phyloP scores from a whole-genome alignment of 1,140 invertebrate genomes.

The Asobara japonica region DNA sequence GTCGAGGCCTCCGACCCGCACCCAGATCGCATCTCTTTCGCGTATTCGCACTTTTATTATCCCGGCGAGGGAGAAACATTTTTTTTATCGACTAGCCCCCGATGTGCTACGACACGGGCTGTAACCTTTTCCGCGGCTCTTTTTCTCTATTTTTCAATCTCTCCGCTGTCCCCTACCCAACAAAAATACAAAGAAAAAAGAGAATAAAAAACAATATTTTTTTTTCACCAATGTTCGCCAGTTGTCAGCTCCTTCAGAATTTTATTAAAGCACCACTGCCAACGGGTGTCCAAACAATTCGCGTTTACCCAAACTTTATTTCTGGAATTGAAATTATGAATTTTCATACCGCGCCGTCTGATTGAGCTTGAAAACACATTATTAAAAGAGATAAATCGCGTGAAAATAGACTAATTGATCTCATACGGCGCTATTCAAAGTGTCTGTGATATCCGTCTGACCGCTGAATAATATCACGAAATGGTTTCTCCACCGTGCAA shows the following conservation, averaged over 20 bases:
- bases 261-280: neutral
- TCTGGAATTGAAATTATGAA: neutral
- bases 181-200: neutral
- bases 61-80: constrained; percentile 43
- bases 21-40: constrained; percentile 3
- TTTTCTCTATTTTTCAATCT: neutral
- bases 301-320: neutral
- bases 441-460: neutral
- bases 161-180: neutral
- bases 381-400: neutral
- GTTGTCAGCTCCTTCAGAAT: neutral
- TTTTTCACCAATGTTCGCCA: neutral
- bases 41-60: constrained; percentile 39
- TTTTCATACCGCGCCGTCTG: neutral
- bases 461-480: neutral
- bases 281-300: neutral
- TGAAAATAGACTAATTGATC: constrained; percentile 6
- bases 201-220: neutral
- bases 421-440: neutral
- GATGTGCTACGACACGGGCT: constrained; percentile 43
- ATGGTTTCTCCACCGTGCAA: neutral
- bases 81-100: constrained; percentile 49
- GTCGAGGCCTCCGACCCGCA: constrained; percentile 19
- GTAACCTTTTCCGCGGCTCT: constrained; percentile 41
- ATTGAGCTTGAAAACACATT: neutral